Evolutionary conservation across 2,888 invertebrate genomes (phyloP).

Genomic region (Phrixothrix hirtus): DNA sequence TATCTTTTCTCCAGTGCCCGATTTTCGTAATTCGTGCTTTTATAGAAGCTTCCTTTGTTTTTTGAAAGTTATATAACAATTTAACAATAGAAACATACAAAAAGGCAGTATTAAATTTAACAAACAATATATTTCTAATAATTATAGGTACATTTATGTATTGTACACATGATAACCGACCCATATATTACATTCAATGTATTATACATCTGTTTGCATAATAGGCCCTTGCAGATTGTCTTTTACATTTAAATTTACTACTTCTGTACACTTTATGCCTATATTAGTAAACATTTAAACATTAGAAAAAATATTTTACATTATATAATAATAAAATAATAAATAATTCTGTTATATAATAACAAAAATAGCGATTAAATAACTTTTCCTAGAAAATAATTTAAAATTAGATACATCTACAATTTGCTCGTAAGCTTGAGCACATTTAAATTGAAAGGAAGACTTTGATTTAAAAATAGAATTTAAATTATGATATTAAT

Average conservation of each 20-base stretch:
- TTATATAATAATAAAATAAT: slow-evolving; percentile 17
- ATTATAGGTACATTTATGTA: slow-evolving; percentile 44
- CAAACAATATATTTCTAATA: slow-evolving; percentile 48
- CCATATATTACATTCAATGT: slow-evolving; percentile 32
- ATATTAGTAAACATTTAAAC: slow-evolving; percentile 17
- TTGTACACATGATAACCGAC: slow-evolving; percentile 44
- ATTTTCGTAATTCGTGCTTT: no score
- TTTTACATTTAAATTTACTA: slow-evolving; percentile 37
- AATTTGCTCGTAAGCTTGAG: slow-evolving; percentile 17
- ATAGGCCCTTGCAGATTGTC: slow-evolving; percentile 57
- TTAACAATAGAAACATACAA: not conserved
- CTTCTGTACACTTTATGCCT: slow-evolving; percentile 23
- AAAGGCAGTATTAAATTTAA: slow-evolving; percentile 33
- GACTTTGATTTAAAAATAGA: slow-evolving; percentile 17
- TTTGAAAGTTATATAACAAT: no score
- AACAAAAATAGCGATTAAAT: slow-evolving; percentile 9
- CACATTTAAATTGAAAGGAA: slow-evolving; percentile 23
- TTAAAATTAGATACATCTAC: not conserved
- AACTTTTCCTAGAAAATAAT: slow-evolving; percentile 14
- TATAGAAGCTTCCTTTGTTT: no score
- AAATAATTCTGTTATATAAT: slow-evolving; percentile 15
- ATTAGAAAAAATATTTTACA: no score
- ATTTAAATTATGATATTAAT: slow-evolving; percentile 10
- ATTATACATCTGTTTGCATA: slow-evolving; percentile 45
- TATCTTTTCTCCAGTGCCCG: no score